Evolutionary conservation across 2,113 vertebrate species (phyloP).

Genomic region (Sula dactylatra): DNA sequence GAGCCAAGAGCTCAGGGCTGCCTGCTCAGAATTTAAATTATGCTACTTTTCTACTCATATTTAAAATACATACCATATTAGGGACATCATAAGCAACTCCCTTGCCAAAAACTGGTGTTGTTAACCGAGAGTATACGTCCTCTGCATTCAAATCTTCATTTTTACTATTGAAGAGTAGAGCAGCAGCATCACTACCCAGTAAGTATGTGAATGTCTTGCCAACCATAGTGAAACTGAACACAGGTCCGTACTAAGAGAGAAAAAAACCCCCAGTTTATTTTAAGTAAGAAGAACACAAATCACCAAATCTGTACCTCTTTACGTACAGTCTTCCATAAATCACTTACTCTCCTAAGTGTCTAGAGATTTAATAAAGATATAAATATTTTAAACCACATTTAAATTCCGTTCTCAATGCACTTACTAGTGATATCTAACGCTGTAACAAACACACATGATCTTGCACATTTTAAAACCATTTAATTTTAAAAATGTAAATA

Average conservation of each 20-base stretch:
- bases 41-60: not conserved
- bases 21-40: not conserved
- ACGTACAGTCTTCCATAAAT: not conserved
- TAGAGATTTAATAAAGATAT: not conserved
- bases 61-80: slow-evolving; percentile 79
- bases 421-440: not conserved
- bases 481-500: not conserved
- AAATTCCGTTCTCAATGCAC: not conserved
- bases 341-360: not conserved
- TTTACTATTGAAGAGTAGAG: slow-evolving; percentile 94
- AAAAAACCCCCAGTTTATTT: not conserved
- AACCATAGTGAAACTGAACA: slow-evolving; percentile 98
- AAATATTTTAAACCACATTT: not conserved
- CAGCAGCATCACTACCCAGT: slow-evolving; percentile 92
- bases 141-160: slow-evolving; percentile 97
- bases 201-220: slow-evolving; percentile 96
- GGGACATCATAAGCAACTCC: slow-evolving; percentile 96
- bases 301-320: not conserved
- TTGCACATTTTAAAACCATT: not conserved
- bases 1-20: not conserved
- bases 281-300: not conserved
- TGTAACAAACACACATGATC: not conserved
- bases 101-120: slow-evolving; percentile 94
- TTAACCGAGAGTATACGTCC: slow-evolving; percentile 91
- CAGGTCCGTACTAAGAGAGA: slow-evolving; percentile 87